These are phyloP conservation scores for Cyprinodon brontotheroides DNA, from an alignment of 2,113 vertebrate genomes.

Conservation along the genomic window DNA sequence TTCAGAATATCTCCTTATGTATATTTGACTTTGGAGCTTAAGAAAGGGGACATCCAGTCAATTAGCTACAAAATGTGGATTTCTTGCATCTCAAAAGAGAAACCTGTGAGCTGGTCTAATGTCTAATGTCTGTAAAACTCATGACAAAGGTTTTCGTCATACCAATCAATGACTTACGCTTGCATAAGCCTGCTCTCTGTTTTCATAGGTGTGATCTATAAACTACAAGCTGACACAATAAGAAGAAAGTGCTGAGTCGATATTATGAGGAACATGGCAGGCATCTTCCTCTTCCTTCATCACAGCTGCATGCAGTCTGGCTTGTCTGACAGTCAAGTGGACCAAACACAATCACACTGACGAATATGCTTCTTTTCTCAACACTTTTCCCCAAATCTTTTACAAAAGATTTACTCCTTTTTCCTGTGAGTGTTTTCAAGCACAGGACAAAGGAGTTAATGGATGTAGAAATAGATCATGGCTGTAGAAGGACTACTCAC, in stretches of 20 bases:
- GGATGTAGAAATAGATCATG: background rate
- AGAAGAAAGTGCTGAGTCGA: background rate
- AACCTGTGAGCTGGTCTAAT: background rate
- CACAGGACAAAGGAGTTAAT: constrained; percentile 4
- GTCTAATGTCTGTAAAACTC: background rate
- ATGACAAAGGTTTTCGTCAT: constrained; percentile 2
- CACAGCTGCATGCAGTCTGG: background rate
- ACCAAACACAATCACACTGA: background rate
- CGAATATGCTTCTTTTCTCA: background rate
- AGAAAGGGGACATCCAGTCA: too few species aligned
- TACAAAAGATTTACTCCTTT: too few species aligned
- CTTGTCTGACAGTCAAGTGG: background rate
- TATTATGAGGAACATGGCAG: background rate
- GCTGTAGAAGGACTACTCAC: background rate
- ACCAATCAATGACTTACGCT: constrained; percentile 8
- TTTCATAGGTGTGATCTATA: constrained; percentile 1
- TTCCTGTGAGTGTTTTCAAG: too few species aligned
- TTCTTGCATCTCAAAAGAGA: background rate
- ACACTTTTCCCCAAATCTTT: background rate
- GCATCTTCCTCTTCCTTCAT: background rate
- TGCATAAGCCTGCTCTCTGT: background rate
- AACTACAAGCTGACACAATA: constrained; percentile 10
- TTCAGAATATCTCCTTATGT: too few species aligned
- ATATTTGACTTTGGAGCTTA: too few species aligned
- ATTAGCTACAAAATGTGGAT: background rate